A percentile compares a stretch with the other conserved stretches of the same genome.
phyloP scores from a whole-genome alignment of 2,113 vertebrate species.

The Coracopsis vasa region DNA sequence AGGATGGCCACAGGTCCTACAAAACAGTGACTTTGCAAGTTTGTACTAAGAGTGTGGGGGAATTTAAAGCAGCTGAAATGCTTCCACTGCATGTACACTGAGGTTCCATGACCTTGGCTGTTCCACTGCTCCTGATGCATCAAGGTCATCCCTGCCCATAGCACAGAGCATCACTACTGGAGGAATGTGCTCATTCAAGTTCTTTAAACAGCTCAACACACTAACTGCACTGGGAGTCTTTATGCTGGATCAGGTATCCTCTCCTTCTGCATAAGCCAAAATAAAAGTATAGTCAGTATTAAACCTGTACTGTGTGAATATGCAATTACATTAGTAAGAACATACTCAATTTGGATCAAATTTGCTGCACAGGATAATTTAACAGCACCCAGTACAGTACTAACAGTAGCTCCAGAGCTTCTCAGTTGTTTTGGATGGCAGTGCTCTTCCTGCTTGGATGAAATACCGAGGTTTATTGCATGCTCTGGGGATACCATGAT shows the following conservation, averaged over 20 bases:
- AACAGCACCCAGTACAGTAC: not conserved
- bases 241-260: not conserved
- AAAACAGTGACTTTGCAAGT: not conserved
- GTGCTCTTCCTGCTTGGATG: not conserved
- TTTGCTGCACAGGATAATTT: not conserved
- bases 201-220: not conserved
- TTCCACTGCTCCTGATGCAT: not conserved
- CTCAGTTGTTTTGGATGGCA: not conserved
- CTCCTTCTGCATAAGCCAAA: not conserved
- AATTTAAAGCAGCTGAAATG: constrained; percentile 7
- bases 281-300: not conserved
- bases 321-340: not conserved
- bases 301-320: not conserved
- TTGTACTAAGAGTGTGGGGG: not conserved
- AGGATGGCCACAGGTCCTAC: not conserved
- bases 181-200: not conserved
- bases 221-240: not conserved
- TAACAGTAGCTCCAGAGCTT: not conserved
- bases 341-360: not conserved
- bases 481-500: not conserved
- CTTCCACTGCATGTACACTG: not conserved
- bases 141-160: not conserved
- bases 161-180: not conserved
- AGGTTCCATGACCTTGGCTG: not conserved
- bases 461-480: not conserved